Conservation (phyloP, 1,140 invertebrate genomes). For the Caenorhabditis brenneri region DNA sequence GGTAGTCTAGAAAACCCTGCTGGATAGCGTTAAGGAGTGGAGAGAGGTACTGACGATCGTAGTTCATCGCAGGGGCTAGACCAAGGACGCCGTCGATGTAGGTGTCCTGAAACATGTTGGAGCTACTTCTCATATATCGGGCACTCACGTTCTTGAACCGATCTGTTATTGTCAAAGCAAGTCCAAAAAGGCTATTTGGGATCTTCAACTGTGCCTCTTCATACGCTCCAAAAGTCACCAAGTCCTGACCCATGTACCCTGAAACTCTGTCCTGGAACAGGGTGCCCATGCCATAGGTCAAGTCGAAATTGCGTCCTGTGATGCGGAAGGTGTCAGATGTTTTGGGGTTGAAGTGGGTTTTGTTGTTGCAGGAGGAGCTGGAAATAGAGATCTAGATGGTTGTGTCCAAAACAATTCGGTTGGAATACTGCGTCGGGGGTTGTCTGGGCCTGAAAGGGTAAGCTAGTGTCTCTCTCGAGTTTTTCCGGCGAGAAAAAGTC, state of each 20-base stretch:
- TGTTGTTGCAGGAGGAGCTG: background rate
- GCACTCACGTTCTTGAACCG: background rate
- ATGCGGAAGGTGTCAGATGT: background rate
- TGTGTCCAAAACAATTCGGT: too few relatives aligned
- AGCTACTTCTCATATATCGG: background rate
- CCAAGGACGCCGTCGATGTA: background rate
- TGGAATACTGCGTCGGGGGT: too few relatives aligned
- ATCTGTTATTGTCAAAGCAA: background rate
- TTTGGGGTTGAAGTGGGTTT: background rate
- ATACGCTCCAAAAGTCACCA: background rate
- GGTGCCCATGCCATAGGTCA: background rate
- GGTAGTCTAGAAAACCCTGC: background rate
- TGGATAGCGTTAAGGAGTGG: background rate
- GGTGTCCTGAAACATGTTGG: background rate
- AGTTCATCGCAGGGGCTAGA: background rate
- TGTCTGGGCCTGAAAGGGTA: background rate
- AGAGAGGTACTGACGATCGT: background rate
- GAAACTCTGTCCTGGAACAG: background rate
- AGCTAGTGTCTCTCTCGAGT: background rate
- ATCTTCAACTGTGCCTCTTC: background rate
- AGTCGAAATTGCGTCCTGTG: background rate
- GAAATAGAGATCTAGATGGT: background rate
- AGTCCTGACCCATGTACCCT: background rate
- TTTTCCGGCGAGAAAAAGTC: too few relatives aligned
- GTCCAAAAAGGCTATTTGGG: background rate